Conservation (phyloP, 1,140 invertebrate species). For the Drosophila nasuta region DNA sequence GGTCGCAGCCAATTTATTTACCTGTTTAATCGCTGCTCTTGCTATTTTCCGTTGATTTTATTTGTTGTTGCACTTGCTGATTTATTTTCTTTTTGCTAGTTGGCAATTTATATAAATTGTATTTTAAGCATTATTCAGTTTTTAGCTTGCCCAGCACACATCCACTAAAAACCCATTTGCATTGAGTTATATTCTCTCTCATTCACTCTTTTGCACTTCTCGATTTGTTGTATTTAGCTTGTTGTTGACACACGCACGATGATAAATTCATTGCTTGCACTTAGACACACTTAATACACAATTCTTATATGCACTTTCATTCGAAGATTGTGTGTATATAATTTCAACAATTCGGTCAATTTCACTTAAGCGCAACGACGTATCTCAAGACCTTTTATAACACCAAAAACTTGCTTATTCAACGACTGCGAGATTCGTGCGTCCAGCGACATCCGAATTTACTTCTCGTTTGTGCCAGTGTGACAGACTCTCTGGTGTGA, state of each 20-base stretch:
- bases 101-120: conserved; percentile 74
- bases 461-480: conserved; percentile 38
- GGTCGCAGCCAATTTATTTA: conserved; percentile 57
- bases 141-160: conserved; percentile 45
- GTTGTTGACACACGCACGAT: conserved; percentile 27
- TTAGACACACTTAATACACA: conserved; percentile 19
- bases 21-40: conserved; percentile 61
- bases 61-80: conserved; percentile 19
- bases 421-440: conserved; percentile 31
- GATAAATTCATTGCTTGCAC: conserved; percentile 40
- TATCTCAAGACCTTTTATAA: conserved; percentile 32
- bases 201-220: conserved; percentile 11
- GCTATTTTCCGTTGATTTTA: conserved; percentile 46
- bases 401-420: conserved; percentile 17
- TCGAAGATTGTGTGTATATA: conserved; percentile 29
- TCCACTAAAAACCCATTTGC: conserved; percentile 34
- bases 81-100: conserved; percentile 53
- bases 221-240: conserved; percentile 34
- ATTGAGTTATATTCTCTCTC: conserved; percentile 36
- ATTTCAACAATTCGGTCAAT: conserved; percentile 63
- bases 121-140: conserved; percentile 74
- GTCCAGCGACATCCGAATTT: conserved; percentile 33
- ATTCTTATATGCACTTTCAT: conserved; percentile 33
- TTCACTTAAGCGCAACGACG: conserved; percentile 50
- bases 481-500: conserved; percentile 4